These are phyloP conservation scores for Phoronis australis DNA, from an alignment of 2,888 invertebrate species.

Conservation along the genomic window DNA sequence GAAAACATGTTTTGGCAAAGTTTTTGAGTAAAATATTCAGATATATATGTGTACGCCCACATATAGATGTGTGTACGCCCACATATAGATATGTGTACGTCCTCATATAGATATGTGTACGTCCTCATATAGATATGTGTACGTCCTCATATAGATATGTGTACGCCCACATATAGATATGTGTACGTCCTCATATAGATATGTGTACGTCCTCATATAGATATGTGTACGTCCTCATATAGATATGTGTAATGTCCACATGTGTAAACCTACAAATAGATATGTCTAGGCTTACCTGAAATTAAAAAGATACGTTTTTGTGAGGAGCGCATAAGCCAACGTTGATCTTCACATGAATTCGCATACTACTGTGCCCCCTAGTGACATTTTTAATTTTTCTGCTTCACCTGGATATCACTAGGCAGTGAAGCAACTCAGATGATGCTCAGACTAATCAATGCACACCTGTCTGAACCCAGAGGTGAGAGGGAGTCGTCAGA, in stretches of 20 bases:
- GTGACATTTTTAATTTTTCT: no score
- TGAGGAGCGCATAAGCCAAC: no score
- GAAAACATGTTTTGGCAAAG: neutral
- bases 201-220: neutral
- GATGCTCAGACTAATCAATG: no score
- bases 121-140: neutral
- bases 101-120: constrained; percentile 5
- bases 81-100: constrained; percentile 4
- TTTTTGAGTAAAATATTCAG: neutral
- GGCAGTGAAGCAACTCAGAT: no score
- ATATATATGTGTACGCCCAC: constrained; percentile 4
- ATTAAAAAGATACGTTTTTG: neutral
- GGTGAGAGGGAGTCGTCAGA: no score
- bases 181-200: neutral
- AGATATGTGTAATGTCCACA: no score
- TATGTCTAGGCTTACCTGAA: no score
- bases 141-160: neutral
- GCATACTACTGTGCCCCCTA: no score
- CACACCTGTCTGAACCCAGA: no score
- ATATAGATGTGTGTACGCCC: constrained; percentile 3
- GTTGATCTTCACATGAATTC: no score
- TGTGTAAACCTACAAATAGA: constrained; percentile 1
- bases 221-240: neutral
- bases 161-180: neutral
- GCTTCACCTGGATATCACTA: no score